phyloP scores from a whole-genome alignment of 2,888 invertebrate species.

The Agrypnus murinus region DNA sequence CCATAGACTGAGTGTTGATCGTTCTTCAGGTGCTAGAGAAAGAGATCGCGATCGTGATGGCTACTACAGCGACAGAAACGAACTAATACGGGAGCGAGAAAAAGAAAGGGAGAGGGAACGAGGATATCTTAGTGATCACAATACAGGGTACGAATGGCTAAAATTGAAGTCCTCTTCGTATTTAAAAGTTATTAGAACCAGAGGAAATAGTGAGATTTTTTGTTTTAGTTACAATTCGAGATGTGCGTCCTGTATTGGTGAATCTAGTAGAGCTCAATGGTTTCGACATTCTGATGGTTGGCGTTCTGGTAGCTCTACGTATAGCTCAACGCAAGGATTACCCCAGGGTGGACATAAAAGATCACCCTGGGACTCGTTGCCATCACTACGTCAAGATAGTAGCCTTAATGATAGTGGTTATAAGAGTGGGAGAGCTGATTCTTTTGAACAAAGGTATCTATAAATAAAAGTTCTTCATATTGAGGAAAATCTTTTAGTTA shows the following conservation, averaged over 20 bases:
- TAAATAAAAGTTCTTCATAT: too few relatives aligned
- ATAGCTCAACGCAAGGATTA: slow-evolving; percentile 76
- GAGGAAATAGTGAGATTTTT: too few relatives aligned
- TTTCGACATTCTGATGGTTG: slow-evolving; percentile 93
- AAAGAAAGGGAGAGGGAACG: slow-evolving; percentile 78
- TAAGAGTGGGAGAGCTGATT: slow-evolving; percentile 89
- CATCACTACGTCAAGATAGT: slow-evolving; percentile 88
- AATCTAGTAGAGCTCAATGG: slow-evolving; percentile 91
- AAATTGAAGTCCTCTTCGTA: too few relatives aligned
- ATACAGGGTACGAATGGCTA: slow-evolving; percentile 80
- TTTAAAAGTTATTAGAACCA: too few relatives aligned
- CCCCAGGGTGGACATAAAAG: slow-evolving; percentile 77
- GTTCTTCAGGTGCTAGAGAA: slow-evolving; percentile 76
- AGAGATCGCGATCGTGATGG: slow-evolving; percentile 84
- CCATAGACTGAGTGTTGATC: slow-evolving; percentile 76
- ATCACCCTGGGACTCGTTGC: slow-evolving; percentile 91
- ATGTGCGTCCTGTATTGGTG: slow-evolving; percentile 92
- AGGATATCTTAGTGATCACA: slow-evolving; percentile 88
- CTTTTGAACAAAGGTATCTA: slow-evolving; percentile 90
- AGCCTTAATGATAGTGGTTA: slow-evolving; percentile 92
- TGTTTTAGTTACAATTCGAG: slow-evolving; percentile 73
- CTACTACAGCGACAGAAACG: slow-evolving; percentile 93
- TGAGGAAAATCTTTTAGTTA: too few relatives aligned
- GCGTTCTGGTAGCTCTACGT: slow-evolving; percentile 84
- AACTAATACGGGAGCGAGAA: slow-evolving; percentile 85